These are phyloP conservation scores for Mirounga angustirostris DNA, from an alignment of 2,113 vertebrate species.

Conservation along the genomic window DNA sequence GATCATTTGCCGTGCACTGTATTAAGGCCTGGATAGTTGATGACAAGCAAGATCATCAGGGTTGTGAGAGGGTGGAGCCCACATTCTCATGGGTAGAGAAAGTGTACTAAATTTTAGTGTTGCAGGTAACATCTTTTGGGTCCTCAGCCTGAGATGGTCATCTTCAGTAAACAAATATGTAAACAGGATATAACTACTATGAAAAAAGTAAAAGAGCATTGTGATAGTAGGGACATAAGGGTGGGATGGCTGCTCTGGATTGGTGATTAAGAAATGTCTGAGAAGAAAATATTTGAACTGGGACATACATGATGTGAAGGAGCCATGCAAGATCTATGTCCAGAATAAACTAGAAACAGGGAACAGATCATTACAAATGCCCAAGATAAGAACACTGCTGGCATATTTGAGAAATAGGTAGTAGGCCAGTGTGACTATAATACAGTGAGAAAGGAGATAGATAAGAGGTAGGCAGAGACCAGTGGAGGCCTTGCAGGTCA, in stretches of 20 bases:
- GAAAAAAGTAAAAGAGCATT: not conserved
- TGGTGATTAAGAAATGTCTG: not conserved
- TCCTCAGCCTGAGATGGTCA: not conserved
- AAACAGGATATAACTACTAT: not conserved
- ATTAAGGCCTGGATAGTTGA: not conserved
- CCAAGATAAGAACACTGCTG: not conserved
- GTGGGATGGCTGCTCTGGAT: not conserved
- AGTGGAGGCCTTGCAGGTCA: not conserved
- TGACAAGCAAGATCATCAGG: no score
- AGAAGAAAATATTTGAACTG: not conserved
- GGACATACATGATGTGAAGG: not conserved
- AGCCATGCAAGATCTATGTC: not conserved
- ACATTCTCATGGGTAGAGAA: no score
- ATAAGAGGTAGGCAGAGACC: not conserved
- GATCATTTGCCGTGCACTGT: not conserved
- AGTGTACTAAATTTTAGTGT: not conserved
- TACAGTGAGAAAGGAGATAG: not conserved
- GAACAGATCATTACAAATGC: not conserved
- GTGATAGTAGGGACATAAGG: not conserved
- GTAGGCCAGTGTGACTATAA: rapidly evolving
- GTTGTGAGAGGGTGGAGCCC: not conserved
- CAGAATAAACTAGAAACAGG: not conserved
- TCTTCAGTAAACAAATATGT: not conserved
- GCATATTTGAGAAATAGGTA: not conserved
- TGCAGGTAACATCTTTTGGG: not conserved